phyloP scores from a whole-genome alignment of 2,113 vertebrate species.

The Xenopus laevis region DNA sequence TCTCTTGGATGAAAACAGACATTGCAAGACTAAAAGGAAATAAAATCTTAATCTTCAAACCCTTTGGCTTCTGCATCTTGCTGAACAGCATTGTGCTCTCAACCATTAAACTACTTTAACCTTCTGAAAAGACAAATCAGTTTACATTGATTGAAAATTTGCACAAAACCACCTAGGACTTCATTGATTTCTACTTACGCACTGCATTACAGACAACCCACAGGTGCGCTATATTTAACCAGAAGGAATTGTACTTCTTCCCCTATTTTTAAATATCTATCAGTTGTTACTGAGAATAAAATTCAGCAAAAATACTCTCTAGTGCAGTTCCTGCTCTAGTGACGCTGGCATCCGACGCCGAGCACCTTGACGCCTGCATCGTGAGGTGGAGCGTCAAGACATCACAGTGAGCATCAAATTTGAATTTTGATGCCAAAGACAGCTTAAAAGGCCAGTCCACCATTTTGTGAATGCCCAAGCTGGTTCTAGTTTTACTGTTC shows the following conservation, averaged over 20 bases:
- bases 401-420: too few species aligned
- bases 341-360: too few species aligned
- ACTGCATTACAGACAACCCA: conserved; percentile 49
- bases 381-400: too few species aligned
- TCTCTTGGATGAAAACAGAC: conserved; percentile 78
- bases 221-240: conserved; percentile 53
- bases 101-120: conserved; percentile 72
- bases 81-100: conserved; percentile 64
- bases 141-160: conserved; percentile 70
- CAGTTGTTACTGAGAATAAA: too few species aligned
- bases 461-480: too few species aligned
- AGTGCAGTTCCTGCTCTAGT: too few species aligned
- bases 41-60: conserved; percentile 68
- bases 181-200: conserved; percentile 64
- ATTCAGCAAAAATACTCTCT: too few species aligned
- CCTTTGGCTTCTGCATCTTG: conserved; percentile 68
- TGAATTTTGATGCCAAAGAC: too few species aligned
- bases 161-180: conserved; percentile 57
- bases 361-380: accelerated
- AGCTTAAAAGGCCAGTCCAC: too few species aligned
- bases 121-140: conserved; percentile 62
- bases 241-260: conserved; percentile 17
- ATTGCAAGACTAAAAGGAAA: conserved; percentile 72
- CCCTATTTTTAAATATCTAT: too few species aligned
- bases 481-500: too few species aligned